These are phyloP conservation scores for Geotrupes spiniger DNA, from an alignment of 2,888 invertebrate species.

Conservation along the genomic window DNA sequence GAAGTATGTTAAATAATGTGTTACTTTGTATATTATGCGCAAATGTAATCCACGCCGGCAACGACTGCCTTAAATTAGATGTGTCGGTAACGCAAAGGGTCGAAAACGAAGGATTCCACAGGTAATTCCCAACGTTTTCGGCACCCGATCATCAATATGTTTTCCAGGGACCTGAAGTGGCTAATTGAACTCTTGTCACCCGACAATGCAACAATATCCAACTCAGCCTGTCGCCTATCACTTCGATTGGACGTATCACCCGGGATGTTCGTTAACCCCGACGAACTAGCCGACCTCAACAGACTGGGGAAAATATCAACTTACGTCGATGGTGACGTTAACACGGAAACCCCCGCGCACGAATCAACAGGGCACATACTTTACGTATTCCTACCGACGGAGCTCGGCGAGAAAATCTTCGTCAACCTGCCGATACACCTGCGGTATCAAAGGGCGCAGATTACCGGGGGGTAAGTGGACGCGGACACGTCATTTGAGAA, in stretches of 20 bases:
- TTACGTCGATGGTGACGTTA: conserved; percentile 44
- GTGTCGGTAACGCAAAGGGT: conserved; percentile 47
- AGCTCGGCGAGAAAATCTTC: conserved; percentile 38
- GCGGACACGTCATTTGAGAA: too few relatives aligned
- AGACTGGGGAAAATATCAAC: conserved; percentile 40
- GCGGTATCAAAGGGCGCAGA: conserved; percentile 51
- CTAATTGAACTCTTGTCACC: conserved; percentile 46
- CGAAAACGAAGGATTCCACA: conserved; percentile 53
- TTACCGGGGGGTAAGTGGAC: conserved; percentile 49
- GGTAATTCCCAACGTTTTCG: conserved; percentile 35
- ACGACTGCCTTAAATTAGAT: conserved; percentile 31
- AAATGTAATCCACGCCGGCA: too few relatives aligned
- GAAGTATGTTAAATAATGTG: too few relatives aligned
- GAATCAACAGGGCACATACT: conserved; percentile 43
- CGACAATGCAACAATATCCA: conserved; percentile 28
- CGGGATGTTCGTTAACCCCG: conserved; percentile 50
- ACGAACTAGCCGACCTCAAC: conserved; percentile 48
- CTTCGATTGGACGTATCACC: conserved; percentile 43
- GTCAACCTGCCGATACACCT: conserved; percentile 51
- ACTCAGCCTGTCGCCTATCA: conserved; percentile 40
- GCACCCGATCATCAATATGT: neutral
- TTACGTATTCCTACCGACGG: conserved; percentile 42
- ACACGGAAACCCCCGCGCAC: conserved; percentile 49
- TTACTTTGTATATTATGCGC: too few relatives aligned
- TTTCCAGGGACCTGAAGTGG: conserved; percentile 49